Evolutionary conservation across 2,888 invertebrate genomes (phyloP).

Genomic region (Clivina fossor): DNA sequence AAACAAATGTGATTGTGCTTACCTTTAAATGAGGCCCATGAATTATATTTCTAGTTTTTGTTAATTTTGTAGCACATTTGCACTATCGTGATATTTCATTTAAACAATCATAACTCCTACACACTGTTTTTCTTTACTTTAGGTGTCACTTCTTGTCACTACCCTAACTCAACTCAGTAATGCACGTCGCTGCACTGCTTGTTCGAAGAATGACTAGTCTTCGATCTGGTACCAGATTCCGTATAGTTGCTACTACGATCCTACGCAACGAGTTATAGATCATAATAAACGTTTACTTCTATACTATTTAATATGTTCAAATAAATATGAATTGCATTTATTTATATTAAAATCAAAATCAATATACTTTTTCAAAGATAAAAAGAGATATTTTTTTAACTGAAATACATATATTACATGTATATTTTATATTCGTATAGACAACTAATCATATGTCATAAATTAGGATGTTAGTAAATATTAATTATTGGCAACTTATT

Average conservation of each 20-base stretch:
- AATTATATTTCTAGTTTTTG: not conserved
- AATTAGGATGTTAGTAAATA: no score
- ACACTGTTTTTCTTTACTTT: not conserved
- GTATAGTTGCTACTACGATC: not conserved
- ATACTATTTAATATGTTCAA: no score
- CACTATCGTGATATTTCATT: not conserved
- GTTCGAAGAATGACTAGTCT: slow-evolving; percentile 9
- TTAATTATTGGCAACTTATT: no score
- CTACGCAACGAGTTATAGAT: not conserved
- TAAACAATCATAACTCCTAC: not conserved
- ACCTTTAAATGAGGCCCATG: slow-evolving; percentile 15
- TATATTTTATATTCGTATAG: no score
- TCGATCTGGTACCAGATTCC: slow-evolving; percentile 17
- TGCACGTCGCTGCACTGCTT: slow-evolving; percentile 1
- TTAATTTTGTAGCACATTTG: not conserved
- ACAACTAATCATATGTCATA: no score
- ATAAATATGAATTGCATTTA: no score
- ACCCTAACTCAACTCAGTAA: slow-evolving; percentile 29
- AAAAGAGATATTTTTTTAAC: no score
- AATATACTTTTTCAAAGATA: no score
- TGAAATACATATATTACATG: no score
- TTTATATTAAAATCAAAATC: no score
- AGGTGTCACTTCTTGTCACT: slow-evolving; percentile 13
- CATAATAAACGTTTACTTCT: no score
- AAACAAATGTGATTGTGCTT: not conserved